A percentile compares a stretch with the other conserved stretches of the same genome.
phyloP scores from a whole-genome alignment of 2,113 vertebrate genomes.

The Rallus limicola region DNA sequence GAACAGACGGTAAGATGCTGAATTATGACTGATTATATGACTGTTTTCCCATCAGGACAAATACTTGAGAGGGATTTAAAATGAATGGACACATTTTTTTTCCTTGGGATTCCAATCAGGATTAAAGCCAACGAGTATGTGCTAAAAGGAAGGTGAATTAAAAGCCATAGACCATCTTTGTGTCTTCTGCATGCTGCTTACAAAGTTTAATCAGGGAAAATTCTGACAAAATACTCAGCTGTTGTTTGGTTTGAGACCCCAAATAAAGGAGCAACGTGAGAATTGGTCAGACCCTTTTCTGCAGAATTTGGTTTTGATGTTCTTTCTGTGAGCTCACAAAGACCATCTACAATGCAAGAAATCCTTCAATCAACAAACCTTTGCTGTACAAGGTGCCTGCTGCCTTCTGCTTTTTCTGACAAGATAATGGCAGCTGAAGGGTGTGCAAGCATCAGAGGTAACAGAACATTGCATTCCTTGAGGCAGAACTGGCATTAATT shows the following conservation, averaged over 20 bases:
- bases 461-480: neutral
- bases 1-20: neutral
- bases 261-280: neutral
- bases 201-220: neutral
- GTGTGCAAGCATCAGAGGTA: neutral
- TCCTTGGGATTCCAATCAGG: conserved; percentile 19
- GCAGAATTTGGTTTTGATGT: neutral
- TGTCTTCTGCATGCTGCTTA: neutral
- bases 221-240: neutral
- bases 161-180: neutral
- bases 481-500: neutral
- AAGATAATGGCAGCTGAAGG: neutral
- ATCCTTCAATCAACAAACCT: neutral
- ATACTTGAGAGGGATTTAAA: conserved; percentile 16
- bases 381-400: neutral
- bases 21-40: neutral
- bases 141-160: neutral
- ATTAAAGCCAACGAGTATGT: neutral
- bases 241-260: neutral
- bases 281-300: neutral
- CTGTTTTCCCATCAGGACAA: neutral
- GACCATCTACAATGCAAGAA: neutral
- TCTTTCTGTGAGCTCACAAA: neutral
- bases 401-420: neutral
- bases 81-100: conserved; percentile 25